These are phyloP conservation scores for rat (Rattus norvegicus) DNA, from an alignment of 2,113 vertebrate species.

Conservation along the genomic window DNA sequence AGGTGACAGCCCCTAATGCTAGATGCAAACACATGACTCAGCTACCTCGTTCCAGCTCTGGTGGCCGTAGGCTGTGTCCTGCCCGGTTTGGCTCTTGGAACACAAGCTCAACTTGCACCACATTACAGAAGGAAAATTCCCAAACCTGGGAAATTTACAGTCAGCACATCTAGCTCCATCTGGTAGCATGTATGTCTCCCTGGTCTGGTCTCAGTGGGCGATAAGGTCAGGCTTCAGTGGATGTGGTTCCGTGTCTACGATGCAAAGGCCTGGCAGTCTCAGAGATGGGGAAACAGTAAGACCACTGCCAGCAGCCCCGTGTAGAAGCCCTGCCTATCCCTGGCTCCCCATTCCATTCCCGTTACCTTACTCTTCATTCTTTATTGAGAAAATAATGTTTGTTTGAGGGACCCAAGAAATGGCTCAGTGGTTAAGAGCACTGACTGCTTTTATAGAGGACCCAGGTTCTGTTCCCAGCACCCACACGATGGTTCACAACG, in stretches of 20 bases:
- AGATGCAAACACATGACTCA: background rate
- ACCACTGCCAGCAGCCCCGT: accelerated
- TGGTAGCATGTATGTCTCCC: background rate
- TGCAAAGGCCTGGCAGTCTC: background rate
- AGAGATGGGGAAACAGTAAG: background rate
- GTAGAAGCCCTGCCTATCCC: no score
- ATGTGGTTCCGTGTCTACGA: background rate
- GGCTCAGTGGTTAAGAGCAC: background rate
- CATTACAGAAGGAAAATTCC: background rate
- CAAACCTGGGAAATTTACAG: background rate
- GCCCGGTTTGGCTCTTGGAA: background rate
- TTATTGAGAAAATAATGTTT: background rate
- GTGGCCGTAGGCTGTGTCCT: background rate
- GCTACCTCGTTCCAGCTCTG: background rate
- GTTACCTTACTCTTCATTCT: background rate
- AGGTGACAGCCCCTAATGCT: background rate
- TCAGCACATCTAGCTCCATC: background rate
- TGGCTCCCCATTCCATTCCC: background rate
- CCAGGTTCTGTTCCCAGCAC: background rate
- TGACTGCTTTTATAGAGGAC: background rate
- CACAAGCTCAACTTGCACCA: background rate
- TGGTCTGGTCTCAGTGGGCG: background rate
- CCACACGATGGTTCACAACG: background rate
- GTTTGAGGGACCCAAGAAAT: background rate
- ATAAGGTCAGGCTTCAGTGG: background rate